A percentile compares a stretch with the other conserved stretches of the same genome.
phyloP scores from a whole-genome alignment of 2,888 invertebrate genomes.

The Pheosia gnoma region DNA sequence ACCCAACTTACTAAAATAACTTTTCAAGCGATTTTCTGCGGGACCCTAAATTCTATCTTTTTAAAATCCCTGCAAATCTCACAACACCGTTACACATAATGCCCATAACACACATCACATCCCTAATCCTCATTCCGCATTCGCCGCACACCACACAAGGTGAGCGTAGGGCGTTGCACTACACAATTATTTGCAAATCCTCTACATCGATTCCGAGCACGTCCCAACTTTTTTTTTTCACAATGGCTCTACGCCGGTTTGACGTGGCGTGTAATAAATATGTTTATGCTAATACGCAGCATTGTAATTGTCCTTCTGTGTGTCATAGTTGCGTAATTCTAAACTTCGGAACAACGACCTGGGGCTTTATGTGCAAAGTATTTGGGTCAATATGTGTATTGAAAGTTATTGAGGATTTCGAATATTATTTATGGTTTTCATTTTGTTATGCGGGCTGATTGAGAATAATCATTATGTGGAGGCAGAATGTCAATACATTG shows the following conservation, averaged over 20 bases:
- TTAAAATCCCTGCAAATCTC: neutral
- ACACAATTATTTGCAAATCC: conserved; percentile 73
- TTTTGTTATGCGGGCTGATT: no score
- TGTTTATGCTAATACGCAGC: conserved; percentile 61
- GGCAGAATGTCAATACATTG: no score
- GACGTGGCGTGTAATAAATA: conserved; percentile 55
- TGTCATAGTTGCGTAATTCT: conserved; percentile 64
- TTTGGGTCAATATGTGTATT: conserved; percentile 31
- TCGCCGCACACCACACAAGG: conserved; percentile 70
- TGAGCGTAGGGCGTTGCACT: conserved; percentile 75
- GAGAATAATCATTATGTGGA: no score
- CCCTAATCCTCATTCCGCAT: conserved; percentile 53
- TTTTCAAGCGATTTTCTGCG: no score
- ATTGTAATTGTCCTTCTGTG: conserved; percentile 56
- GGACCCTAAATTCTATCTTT: no score
- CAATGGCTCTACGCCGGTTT: conserved; percentile 52
- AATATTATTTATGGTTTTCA: neutral
- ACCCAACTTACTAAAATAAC: no score
- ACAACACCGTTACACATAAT: neutral
- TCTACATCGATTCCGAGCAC: conserved; percentile 63
- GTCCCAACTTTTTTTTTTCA: conserved; percentile 54
- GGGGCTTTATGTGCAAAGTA: conserved; percentile 23
- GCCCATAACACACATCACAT: conserved; percentile 21
- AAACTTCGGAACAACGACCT: conserved; percentile 29
- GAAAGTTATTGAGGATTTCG: neutral